Evolutionary conservation across 1,140 invertebrate genomes (phyloP).

Genomic region (Globodera ellingtonae): DNA sequence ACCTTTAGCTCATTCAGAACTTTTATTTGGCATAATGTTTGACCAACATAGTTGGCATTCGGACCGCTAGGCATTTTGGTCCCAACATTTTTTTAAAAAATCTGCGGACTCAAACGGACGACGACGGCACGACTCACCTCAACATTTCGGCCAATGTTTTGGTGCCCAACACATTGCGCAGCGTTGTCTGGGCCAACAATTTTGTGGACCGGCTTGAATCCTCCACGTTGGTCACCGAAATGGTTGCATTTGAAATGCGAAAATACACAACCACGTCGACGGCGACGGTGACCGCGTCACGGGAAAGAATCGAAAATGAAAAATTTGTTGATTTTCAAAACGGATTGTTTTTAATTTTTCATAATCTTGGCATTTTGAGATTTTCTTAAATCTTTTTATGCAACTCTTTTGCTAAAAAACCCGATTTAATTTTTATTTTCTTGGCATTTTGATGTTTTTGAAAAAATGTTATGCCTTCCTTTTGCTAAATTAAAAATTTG

Average conservation of each 20-base stretch:
- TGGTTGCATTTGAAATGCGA: constrained; percentile 56
- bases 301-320: constrained; percentile 74
- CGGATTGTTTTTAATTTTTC: too few species aligned
- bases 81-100: too few species aligned
- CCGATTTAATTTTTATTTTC: too few species aligned
- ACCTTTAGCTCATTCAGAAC: too few species aligned
- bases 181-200: constrained; percentile 73
- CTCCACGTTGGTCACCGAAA: constrained; percentile 73
- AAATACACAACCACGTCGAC: constrained; percentile 58
- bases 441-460: too few species aligned
- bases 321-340: neutral
- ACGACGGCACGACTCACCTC: constrained; percentile 65
- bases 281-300: constrained; percentile 81
- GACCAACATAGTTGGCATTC: neutral
- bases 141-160: constrained; percentile 86
- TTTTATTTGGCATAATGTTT: too few species aligned
- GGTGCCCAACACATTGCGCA: constrained; percentile 85
- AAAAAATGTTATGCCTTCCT: too few species aligned
- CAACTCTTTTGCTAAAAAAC: too few species aligned
- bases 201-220: constrained; percentile 82
- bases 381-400: too few species aligned
- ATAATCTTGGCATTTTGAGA: too few species aligned
- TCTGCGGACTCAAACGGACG: too few species aligned
- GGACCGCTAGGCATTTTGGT: constrained; percentile 70
- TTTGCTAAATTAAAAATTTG: too few species aligned